Evolutionary conservation across 2,113 vertebrate genomes (phyloP), one percentile per base, ranked within the genome.

Genomic region (Pelecanus crispus): DNA sequence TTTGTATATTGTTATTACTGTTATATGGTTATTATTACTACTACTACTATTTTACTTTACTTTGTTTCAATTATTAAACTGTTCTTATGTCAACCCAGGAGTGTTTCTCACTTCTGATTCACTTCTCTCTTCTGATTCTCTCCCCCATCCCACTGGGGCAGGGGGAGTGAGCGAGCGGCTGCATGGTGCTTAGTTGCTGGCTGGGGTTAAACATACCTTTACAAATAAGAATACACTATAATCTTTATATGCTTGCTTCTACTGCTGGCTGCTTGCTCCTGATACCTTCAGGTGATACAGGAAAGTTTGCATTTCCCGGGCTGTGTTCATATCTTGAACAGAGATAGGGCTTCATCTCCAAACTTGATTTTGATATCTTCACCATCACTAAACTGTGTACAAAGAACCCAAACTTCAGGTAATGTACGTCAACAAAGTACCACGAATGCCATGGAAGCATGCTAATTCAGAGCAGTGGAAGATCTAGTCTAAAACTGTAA

Each of bases 361-460:
- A 36, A 38, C 14, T 72, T 71, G 45, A 24, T 55, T 89, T 86
- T 79, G 10, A 6, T 34, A 44, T 36, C 21, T 87, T 85, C 40
- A 75, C 7, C 3, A 28, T 45, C 18, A 50, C n/a, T 59, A 49
- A 90, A 71, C 20, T 61, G 9, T 28, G 18, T 47, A 47, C 6
- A 50, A 67, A 87, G 34, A 62, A 50, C 4, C 4, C 19, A 71
- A 50, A 86, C 17, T 49, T 94, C 83, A 81, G 21, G 21, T 34
- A 21, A 49, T 38, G 9, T 11, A n/a, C 2, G 8, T 56, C 34
- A 65, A 12, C 6, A 19, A 67, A 84, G 29, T 36, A 55, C 20
- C 17, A 22, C 0, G 0, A 71, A 63, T 38, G 4, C 15, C 31
- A 21, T 24, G 24, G 34, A 66, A 72, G 5, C 32, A 47, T 5